Evolutionary conservation across 2,113 vertebrate genomes (phyloP), one percentile per base, ranked within the genome.

Genomic region (Ophiodon elongatus): DNA sequence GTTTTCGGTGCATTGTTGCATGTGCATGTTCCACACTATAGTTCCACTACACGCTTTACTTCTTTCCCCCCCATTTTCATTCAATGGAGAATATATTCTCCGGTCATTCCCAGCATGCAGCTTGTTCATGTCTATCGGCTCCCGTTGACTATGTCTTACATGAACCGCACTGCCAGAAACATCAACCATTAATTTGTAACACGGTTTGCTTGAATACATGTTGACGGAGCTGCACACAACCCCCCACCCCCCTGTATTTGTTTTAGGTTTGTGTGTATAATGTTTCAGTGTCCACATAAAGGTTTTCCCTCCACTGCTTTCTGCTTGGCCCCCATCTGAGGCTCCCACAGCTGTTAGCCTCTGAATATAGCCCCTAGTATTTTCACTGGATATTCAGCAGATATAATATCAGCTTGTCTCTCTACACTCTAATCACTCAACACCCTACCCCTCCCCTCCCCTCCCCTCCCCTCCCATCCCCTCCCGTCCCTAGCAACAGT

Each of bases 401-500:
- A 91, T 85, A 88, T 73, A 84, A 35, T 92, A 90, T 85, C 88
- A 63, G 68, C 73, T 69, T 89, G 85, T 81, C 79, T 84, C 56
- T 80, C 71, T 23, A 43, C 60, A 76, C 76, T 76, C 33, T 54
- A 62, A 31, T 73, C 87, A 73, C 72, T 84, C 74, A 27, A 52
- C 79, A 63, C 74, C 76, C 77, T 1, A 27, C 31, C 63, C 43
- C 50, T 3, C 41, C 41, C 41, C 41, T 29, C 62, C 37, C 43
- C 4, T 35, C 35, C 35, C 35, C 0, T 7, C 35, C 43, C 37
- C 14, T 43, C 72, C 73, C 27, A 9, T 80, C 63, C 43, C 37
- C 14, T 43, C 72, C 73, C 27, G 11, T 80, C 63, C 73, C 45
- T 95, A 93, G 93, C 95, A 65, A 94, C 93, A 93, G 91, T 87